Conservation (phyloP, 2,113 vertebrate genomes). For the Notothenia rossii region DNA sequence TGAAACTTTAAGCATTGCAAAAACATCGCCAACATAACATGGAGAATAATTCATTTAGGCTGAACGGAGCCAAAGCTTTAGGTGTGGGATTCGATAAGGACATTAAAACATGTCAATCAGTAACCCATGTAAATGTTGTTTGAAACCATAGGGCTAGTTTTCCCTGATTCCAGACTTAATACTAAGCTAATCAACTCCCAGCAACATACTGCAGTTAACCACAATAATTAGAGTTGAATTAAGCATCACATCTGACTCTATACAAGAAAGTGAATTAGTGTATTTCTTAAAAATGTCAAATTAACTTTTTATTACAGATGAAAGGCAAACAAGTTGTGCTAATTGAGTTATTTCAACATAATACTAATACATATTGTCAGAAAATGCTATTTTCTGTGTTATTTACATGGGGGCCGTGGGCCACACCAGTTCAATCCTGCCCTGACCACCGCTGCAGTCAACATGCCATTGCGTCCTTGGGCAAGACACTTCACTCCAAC, state of each 20-base stretch:
- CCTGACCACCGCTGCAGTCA: too few relatives aligned
- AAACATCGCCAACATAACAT: conserved; percentile 35
- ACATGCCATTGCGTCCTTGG: too few relatives aligned
- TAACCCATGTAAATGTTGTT: background rate
- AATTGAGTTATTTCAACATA: background rate
- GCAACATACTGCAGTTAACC: background rate
- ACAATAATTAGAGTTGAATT: background rate
- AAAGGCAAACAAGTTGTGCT: background rate
- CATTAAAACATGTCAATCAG: background rate
- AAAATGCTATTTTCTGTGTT: background rate
- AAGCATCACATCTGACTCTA: background rate
- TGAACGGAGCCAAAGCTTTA: conserved; percentile 35
- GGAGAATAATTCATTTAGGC: conserved; percentile 58
- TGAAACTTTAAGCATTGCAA: conserved; percentile 64
- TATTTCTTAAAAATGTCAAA: background rate
- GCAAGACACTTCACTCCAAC: too few relatives aligned
- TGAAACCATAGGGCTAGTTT: background rate
- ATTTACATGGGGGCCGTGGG: background rate
- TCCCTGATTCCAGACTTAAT: too few relatives aligned
- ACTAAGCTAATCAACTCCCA: background rate
- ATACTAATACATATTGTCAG: too few relatives aligned
- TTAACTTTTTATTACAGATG: background rate
- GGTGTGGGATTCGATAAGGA: conserved; percentile 19
- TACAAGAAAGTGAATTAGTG: fast-evolving
- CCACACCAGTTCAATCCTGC: too few relatives aligned